These are phyloP conservation scores for Altica lythri DNA, from an alignment of 2,888 invertebrate genomes.

Conservation along the genomic window DNA sequence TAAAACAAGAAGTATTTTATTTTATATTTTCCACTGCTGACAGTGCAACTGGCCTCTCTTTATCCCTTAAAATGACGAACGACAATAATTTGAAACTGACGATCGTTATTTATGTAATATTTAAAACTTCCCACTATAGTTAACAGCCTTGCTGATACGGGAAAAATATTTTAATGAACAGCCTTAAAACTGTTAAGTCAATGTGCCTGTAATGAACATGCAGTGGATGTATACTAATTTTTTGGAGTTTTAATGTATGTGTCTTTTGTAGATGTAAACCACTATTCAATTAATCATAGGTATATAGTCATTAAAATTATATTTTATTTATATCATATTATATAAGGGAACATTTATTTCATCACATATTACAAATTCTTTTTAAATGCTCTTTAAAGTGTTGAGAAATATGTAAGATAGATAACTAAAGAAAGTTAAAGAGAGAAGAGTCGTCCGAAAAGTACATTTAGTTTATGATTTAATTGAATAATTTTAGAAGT, in stretches of 20 bases:
- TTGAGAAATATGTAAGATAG: too few relatives aligned
- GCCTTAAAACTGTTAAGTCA: conserved; percentile 27
- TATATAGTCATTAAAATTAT: too few relatives aligned
- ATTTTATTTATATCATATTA: too few relatives aligned
- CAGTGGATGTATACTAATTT: conserved; percentile 8
- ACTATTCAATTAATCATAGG: not conserved
- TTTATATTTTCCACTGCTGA: too few relatives aligned
- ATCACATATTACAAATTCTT: too few relatives aligned
- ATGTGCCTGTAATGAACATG: conserved; percentile 31
- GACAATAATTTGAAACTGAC: conserved; percentile 42
- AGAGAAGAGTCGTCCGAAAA: too few relatives aligned
- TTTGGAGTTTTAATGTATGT: conserved; percentile 12
- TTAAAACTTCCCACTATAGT: conserved; percentile 21
- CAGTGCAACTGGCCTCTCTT: conserved; percentile 16
- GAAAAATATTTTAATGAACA: conserved; percentile 16
- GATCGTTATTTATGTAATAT: conserved; percentile 28
- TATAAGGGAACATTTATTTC: too few relatives aligned
- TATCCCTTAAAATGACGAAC: conserved; percentile 24
- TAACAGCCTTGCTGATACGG: conserved; percentile 22
- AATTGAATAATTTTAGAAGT: too few relatives aligned
- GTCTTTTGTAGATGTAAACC: not conserved
- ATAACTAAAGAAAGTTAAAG: too few relatives aligned
- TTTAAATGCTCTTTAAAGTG: too few relatives aligned
- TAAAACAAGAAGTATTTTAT: too few relatives aligned
- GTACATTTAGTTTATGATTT: too few relatives aligned